These are phyloP conservation scores for Arion vulgaris DNA, from an alignment of 1,140 invertebrate species.

Conservation along the genomic window DNA sequence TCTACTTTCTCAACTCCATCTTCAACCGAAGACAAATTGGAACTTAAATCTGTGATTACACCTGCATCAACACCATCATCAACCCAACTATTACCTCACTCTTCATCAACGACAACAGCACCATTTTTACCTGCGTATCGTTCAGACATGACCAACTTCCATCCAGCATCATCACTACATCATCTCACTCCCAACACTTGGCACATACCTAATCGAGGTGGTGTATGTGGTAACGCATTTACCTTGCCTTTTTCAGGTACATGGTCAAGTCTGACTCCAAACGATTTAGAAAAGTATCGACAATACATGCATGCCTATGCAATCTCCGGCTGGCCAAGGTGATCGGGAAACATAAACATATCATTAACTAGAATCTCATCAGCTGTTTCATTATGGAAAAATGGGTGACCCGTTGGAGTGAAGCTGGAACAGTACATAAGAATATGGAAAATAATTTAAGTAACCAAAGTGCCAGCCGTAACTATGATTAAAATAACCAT, in stretches of 20 bases:
- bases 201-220: conserved; percentile 40
- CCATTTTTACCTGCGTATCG: background rate
- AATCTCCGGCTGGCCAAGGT: conserved; percentile 52
- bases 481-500: no score
- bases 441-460: no score
- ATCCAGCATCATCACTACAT: conserved; percentile 31
- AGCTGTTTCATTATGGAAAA: no score
- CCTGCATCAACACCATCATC: conserved; percentile 41
- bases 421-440: no score
- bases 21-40: conserved; percentile 35
- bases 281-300: conserved; percentile 70
- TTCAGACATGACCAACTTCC: background rate
- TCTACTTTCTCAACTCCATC: conserved; percentile 39
- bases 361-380: no score
- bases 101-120: background rate
- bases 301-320: conserved; percentile 67
- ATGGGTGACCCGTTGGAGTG: no score
- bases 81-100: conserved; percentile 33
- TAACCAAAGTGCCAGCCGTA: no score
- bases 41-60: background rate
- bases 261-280: conserved; percentile 54
- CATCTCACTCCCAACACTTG: background rate
- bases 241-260: conserved; percentile 57
- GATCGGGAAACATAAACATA: no score
- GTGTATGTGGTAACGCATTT: conserved; percentile 53